phyloP scores from a whole-genome alignment of 1,140 invertebrate species.

The Eciton burchellii region DNA sequence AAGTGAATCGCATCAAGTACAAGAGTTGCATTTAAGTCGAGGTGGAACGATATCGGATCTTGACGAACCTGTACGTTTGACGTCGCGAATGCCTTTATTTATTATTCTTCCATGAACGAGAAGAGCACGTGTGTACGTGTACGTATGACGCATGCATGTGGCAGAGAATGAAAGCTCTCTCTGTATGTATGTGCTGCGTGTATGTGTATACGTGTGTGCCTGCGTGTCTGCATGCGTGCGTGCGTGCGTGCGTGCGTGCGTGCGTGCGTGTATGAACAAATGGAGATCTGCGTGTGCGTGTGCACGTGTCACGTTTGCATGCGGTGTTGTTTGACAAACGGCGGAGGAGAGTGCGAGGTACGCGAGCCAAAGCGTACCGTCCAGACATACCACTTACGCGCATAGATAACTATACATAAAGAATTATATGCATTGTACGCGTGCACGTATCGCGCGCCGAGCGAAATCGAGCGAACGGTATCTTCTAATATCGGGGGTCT shows the following conservation, averaged over 20 bases:
- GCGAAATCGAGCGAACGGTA: conserved; percentile 48
- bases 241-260: background rate
- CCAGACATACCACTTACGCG: conserved; percentile 76
- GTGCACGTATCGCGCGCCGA: conserved; percentile 51
- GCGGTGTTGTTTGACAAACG: conserved; percentile 19
- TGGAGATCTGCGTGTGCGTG: conserved; percentile 33
- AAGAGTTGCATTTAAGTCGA: conserved; percentile 84
- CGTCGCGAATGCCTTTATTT: conserved; percentile 73
- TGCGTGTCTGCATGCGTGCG: background rate
- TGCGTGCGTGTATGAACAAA: background rate
- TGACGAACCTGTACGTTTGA: conserved; percentile 67
- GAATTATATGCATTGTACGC: conserved; percentile 66
- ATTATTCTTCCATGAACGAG: conserved; percentile 69
- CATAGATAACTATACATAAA: conserved; percentile 78
- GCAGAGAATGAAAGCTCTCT: too few relatives aligned
- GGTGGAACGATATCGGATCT: conserved; percentile 58
- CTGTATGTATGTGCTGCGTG: too few relatives aligned
- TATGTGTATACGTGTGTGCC: conserved; percentile 8
- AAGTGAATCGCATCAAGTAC: conserved; percentile 82
- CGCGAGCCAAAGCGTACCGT: conserved; percentile 59
- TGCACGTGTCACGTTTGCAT: conserved; percentile 20
- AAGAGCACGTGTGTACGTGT: conserved; percentile 30
- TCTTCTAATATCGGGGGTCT: conserved; percentile 42
- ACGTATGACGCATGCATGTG: background rate
- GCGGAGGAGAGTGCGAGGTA: conserved; percentile 54